Evolutionary conservation across 1,140 invertebrate species (phyloP).

Genomic region (Grapholita molesta): DNA sequence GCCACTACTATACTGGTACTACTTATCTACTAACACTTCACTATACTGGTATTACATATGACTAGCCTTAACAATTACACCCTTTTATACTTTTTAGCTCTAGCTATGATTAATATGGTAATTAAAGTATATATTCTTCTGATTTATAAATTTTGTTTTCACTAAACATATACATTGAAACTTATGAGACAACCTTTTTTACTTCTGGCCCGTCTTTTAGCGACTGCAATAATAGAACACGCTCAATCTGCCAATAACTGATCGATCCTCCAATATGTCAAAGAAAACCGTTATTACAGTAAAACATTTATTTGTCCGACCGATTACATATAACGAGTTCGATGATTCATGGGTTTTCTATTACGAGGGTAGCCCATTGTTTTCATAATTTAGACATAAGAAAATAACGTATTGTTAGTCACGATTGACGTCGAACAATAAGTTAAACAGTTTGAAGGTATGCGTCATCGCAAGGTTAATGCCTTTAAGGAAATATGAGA

Average conservation of each 20-base stretch:
- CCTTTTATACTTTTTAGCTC: no score
- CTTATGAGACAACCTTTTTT: not conserved
- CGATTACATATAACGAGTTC: not conserved
- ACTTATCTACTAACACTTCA: no score
- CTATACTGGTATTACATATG: no score
- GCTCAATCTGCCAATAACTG: not conserved
- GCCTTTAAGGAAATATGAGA: not conserved
- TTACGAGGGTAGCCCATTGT: not conserved
- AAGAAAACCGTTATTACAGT: not conserved
- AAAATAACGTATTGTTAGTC: not conserved
- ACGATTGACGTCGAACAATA: not conserved
- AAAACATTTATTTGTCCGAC: not conserved
- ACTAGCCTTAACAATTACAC: no score
- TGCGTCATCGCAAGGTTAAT: not conserved
- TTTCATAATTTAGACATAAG: not conserved
- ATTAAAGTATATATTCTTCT: no score
- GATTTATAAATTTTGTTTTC: no score
- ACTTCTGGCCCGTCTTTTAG: not conserved
- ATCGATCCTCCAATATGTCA: not conserved
- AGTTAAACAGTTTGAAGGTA: not conserved
- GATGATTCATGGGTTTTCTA: not conserved
- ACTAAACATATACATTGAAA: no score
- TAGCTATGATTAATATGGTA: no score
- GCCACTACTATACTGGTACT: no score
- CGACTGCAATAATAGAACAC: not conserved